Evolutionary conservation across 2,797 vertebrate species (phyloP).

Genomic region (Karalla daura): DNA sequence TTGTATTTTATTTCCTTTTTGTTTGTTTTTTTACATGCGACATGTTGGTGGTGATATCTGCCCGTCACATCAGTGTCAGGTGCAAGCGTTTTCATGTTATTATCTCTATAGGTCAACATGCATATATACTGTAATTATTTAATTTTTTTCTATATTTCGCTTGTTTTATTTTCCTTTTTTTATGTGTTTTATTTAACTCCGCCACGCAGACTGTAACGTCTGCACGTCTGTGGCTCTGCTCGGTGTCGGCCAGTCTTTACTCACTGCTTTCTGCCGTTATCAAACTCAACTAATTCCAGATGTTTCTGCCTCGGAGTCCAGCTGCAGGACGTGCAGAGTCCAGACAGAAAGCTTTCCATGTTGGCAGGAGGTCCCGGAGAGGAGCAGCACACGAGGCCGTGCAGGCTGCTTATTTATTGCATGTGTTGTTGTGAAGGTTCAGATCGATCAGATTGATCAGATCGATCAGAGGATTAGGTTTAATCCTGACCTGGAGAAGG

Average conservation of each 20-base stretch:
- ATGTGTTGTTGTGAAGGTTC: conserved; percentile 44
- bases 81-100: conserved; percentile 63
- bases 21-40: conserved; percentile 60
- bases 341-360: no score
- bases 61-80: conserved; percentile 60
- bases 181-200: conserved; percentile 60
- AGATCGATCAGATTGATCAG: conserved; percentile 29
- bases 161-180: conserved; percentile 50
- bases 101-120: conserved; percentile 56
- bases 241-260: conserved; percentile 25
- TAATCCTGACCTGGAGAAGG: no score
- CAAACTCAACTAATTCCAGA: no score
- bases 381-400: conserved; percentile 26
- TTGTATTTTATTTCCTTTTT: conserved; percentile 22
- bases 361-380: conserved; percentile 22
- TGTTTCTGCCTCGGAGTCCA: no score
- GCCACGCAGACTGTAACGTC: no score
- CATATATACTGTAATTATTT: conserved; percentile 68
- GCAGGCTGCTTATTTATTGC: conserved; percentile 51
- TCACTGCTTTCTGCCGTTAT: conserved; percentile 28
- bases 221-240: conserved; percentile 22
- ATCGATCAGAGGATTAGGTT: no score
- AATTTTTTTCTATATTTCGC: conserved; percentile 61
- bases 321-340: no score
- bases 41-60: conserved; percentile 50